Base-by-base conservation (phyloP, 2,113 vertebrate species). In the Girardinichthys multiradiatus region DNA sequence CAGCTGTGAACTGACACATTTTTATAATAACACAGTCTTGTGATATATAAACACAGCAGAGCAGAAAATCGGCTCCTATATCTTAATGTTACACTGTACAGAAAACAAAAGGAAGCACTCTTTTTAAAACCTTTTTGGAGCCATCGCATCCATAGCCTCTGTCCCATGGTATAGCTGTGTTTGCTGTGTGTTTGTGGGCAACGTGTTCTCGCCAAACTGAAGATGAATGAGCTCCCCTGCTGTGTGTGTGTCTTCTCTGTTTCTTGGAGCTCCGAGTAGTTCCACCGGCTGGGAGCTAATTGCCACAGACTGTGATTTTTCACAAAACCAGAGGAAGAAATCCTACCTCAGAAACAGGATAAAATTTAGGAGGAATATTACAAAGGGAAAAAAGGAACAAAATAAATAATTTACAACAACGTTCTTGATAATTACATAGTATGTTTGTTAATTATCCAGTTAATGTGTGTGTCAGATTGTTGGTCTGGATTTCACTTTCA, bases 231-330 rank as follows among this genome's bases (percentile, higher is more conserved):
- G n/a, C 59, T 67, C n/a, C 54, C 74, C 77, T 63, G 64, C 74
- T 80, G 70, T 14, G 73, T 64, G 73, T 64, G 63, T 57, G 48
- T 59, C 54, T 82, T 48, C 74, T 67, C 65, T 82, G 72, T 69
- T 68, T 80, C 80, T 76, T 66, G 51, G 45, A 69, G 80, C 74
- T 76, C 77, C n/a, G 57, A 74, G 64, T 45, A 61, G 30, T 77
- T 87, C 66, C 68, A 57, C 63, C 65, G 72, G 29, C 82, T 72
- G 70, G 75, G 63, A 83, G 77, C 76, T 87, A 88, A 91, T 90
- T 86, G 84, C 76, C 63, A 70, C 31, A 77, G 79, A 83, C 61
- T 68, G 64, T 54, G 62, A 12, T 45, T 27, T 74, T 81, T 82
- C 76, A 64, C 64, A 77, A 45, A 82, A 61, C 82, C 79, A 63